phyloP scores from a whole-genome alignment of 2,888 invertebrate genomes.

The Drosophila dives region DNA sequence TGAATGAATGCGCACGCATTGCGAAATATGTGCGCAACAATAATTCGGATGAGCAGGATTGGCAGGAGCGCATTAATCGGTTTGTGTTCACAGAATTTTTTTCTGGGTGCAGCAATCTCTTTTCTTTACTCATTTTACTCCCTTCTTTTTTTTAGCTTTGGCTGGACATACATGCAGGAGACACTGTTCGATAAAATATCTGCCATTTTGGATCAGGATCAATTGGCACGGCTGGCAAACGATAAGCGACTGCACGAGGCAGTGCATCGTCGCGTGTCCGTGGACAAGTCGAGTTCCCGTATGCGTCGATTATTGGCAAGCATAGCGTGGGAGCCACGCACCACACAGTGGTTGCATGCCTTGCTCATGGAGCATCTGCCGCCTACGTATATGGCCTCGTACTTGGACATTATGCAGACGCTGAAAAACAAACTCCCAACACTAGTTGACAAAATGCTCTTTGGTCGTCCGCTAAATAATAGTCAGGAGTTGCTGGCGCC shows the following conservation, averaged over 20 bases:
- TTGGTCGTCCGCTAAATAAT: slow-evolving; percentile 86
- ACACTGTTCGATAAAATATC: slow-evolving; percentile 88
- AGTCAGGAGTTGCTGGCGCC: slow-evolving; percentile 88
- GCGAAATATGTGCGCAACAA: slow-evolving; percentile 87
- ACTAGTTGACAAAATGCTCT: slow-evolving; percentile 90
- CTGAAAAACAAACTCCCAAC: slow-evolving; percentile 89
- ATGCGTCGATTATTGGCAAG: slow-evolving; percentile 89
- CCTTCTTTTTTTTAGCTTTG: slow-evolving; percentile 82
- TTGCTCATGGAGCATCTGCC: slow-evolving; percentile 89
- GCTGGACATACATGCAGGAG: slow-evolving; percentile 88
- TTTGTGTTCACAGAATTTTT: slow-evolving; percentile 73
- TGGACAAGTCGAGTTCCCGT: slow-evolving; percentile 89
- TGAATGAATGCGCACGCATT: slow-evolving; percentile 90
- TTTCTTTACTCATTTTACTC: too few species aligned
- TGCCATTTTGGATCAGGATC: slow-evolving; percentile 88
- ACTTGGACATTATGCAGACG: slow-evolving; percentile 92
- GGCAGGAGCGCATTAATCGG: slow-evolving; percentile 90
- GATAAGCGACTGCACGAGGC: slow-evolving; percentile 88
- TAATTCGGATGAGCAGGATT: slow-evolving; percentile 87
- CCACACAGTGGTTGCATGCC: slow-evolving; percentile 92
- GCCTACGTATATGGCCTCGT: slow-evolving; percentile 88
- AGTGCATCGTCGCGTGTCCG: slow-evolving; percentile 88
- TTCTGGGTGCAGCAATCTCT: background rate
- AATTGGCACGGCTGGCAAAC: slow-evolving; percentile 88
- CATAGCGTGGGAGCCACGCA: slow-evolving; percentile 90